Evolutionary conservation across 2,888 invertebrate species (phyloP).

Genomic region (Euproctis similis): DNA sequence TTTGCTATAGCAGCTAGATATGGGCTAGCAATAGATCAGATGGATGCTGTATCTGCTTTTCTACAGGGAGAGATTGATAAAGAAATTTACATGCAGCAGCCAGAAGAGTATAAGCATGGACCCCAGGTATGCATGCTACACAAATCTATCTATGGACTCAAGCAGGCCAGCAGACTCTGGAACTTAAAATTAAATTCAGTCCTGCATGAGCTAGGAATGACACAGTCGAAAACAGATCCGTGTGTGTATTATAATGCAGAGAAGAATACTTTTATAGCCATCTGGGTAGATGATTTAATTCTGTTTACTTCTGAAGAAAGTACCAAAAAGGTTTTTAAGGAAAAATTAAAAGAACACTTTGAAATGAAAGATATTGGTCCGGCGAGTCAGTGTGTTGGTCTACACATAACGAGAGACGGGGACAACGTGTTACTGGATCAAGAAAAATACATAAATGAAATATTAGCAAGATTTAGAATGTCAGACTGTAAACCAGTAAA

Average conservation of each 20-base stretch:
- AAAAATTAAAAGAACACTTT: too few relatives aligned
- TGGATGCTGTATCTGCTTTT: conserved; percentile 1
- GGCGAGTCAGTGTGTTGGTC: too few relatives aligned
- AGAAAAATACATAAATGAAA: too few relatives aligned
- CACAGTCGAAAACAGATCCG: not conserved
- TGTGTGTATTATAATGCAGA: not conserved
- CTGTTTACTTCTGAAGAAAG: conserved; percentile 10
- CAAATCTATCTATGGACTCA: not conserved
- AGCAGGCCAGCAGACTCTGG: not conserved
- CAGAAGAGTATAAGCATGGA: not conserved
- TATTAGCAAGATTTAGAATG: too few relatives aligned
- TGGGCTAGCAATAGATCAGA: not conserved
- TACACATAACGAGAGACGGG: too few relatives aligned
- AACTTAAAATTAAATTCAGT: not conserved
- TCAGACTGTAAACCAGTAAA: too few relatives aligned
- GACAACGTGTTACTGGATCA: too few relatives aligned
- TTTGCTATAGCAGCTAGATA: not conserved
- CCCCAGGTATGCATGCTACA: not conserved
- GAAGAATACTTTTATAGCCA: conserved; percentile 1
- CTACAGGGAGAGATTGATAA: not conserved
- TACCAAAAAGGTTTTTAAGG: too few relatives aligned
- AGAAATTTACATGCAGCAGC: not conserved
- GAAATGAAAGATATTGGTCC: too few relatives aligned
- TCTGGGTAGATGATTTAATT: conserved; percentile 2
- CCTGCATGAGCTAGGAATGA: not conserved